phyloP scores from a whole-genome alignment of 2,888 invertebrate genomes.

The Hydropsyche betteni region DNA sequence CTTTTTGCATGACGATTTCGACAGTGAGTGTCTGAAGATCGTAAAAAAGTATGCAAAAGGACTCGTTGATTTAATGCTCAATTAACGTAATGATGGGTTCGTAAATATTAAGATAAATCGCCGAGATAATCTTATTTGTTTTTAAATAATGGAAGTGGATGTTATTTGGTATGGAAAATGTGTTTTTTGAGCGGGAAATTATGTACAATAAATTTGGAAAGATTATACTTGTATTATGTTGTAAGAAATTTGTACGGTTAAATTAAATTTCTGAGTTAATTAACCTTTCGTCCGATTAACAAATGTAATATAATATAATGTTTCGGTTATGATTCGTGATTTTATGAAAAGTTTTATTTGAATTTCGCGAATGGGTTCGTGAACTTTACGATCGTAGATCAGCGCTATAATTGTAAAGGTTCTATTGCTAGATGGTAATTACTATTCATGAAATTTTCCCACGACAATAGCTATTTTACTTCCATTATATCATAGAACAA shows the following conservation, averaged over 20 bases:
- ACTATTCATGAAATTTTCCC: neutral
- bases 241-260: neutral
- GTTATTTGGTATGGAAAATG: neutral
- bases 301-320: too few species aligned
- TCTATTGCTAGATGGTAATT: too few species aligned
- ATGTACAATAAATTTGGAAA: too few species aligned
- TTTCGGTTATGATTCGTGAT: too few species aligned
- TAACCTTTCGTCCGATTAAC: too few species aligned
- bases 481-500: too few species aligned
- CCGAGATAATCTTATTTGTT: slow-evolving; percentile 14
- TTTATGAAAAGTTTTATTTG: too few species aligned
- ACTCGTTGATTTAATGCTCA: slow-evolving; percentile 15
- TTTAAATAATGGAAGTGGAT: neutral
- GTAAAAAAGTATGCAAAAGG: neutral
- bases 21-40: neutral
- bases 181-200: neutral
- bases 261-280: too few species aligned
- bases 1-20: neutral
- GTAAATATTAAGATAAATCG: slow-evolving; percentile 30
- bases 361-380: too few species aligned
- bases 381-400: too few species aligned
- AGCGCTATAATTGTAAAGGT: too few species aligned
- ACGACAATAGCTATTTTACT: slow-evolving; percentile 3
- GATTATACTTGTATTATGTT: slow-evolving; percentile 15
- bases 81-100: slow-evolving; percentile 28